Percentiles rank a stretch among this genome's conserved stretches.
Evolutionary conservation across 2,797 vertebrate species (phyloP).

Genomic region (Spinibarbus caldwelli): DNA sequence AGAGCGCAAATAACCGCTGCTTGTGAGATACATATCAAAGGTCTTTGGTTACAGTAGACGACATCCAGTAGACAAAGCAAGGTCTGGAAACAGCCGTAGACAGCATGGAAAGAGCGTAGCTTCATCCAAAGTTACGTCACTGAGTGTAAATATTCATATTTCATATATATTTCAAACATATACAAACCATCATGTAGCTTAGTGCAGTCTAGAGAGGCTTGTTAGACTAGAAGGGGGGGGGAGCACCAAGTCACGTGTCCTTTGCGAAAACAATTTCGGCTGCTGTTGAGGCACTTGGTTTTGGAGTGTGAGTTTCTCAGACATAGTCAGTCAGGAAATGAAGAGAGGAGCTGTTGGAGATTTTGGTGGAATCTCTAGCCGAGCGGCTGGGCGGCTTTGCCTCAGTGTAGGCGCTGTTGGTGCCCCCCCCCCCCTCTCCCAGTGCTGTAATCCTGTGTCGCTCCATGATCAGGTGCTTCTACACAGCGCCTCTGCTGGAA

Average conservation of each 20-base stretch:
- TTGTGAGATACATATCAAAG: constrained; percentile 54
- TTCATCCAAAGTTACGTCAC: constrained; percentile 54
- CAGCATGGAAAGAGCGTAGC: constrained; percentile 54
- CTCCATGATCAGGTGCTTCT: constrained; percentile 57
- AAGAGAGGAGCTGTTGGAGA: constrained; percentile 49
- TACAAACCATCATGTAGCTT: constrained; percentile 46
- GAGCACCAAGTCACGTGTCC: constrained; percentile 40
- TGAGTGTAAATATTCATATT: constrained; percentile 42
- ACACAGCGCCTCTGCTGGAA: constrained; percentile 65
- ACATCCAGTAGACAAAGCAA: constrained; percentile 59
- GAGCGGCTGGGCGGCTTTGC: not conserved
- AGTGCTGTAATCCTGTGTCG: constrained; percentile 29
- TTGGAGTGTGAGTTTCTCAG: constrained; percentile 61
- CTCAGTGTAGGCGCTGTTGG: not conserved
- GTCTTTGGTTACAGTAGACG: constrained; percentile 68
- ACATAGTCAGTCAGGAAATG: constrained; percentile 49
- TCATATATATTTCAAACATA: constrained; percentile 37
- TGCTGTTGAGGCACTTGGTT: constrained; percentile 59
- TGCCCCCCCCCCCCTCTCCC: constrained; percentile 20
- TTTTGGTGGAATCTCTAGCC: constrained; percentile 18
- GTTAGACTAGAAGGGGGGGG: constrained; percentile 44
- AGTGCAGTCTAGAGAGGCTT: constrained; percentile 38
- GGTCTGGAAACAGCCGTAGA: constrained; percentile 54
- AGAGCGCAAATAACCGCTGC: constrained; percentile 62
- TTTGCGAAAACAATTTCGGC: constrained; percentile 47